phyloP scores from a whole-genome alignment of 2,797 vertebrate genomes.

The Podargus strigoides region DNA sequence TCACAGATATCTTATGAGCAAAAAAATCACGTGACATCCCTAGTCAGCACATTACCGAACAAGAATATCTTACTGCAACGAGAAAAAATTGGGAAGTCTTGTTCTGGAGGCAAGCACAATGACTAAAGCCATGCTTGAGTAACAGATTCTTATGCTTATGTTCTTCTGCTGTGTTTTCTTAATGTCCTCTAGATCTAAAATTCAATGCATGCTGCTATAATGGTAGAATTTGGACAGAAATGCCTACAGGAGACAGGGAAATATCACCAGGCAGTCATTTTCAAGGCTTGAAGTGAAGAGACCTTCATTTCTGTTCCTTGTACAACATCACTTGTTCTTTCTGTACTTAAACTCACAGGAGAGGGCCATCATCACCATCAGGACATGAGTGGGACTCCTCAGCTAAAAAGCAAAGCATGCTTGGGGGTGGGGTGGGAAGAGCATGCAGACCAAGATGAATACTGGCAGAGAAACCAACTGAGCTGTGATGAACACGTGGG shows the following conservation, averaged over 20 bases:
- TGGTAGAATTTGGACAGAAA: background rate
- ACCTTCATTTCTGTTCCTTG: background rate
- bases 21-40: background rate
- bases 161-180: background rate
- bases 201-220: background rate
- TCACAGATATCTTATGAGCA: background rate
- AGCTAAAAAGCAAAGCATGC: background rate
- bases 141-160: background rate
- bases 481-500: background rate
- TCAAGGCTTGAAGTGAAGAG: background rate
- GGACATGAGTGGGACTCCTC: background rate
- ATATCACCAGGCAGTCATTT: background rate
- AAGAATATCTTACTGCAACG: background rate
- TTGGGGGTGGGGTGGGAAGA: background rate
- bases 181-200: background rate
- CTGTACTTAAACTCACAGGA: background rate
- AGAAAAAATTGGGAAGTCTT: background rate
- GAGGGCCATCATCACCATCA: background rate
- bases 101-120: conserved; percentile 14
- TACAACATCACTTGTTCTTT: background rate
- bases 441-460: background rate
- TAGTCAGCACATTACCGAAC: background rate
- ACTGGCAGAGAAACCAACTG: background rate
- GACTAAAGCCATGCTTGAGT: background rate
- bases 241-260: background rate